Conservation (phyloP, 2,113 vertebrate species). For the Capreolus pygargus region DNA sequence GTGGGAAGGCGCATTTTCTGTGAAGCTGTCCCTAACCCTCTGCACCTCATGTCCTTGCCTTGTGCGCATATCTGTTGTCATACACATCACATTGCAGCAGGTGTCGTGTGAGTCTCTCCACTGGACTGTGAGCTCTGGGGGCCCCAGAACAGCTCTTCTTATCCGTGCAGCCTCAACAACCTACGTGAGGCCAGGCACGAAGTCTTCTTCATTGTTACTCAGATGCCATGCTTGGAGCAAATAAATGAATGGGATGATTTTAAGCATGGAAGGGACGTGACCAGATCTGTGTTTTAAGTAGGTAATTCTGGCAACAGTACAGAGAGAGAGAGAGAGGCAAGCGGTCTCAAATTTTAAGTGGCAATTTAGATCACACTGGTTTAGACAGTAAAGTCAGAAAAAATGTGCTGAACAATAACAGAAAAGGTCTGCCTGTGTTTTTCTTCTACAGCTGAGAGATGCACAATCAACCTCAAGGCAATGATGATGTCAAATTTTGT, state of each 20-base stretch:
- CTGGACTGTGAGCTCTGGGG: not conserved
- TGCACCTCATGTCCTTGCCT: rapidly evolving
- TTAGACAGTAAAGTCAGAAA: conserved; percentile 9
- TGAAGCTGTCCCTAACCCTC: not conserved
- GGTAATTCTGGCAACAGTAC: not conserved
- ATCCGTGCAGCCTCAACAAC: not conserved
- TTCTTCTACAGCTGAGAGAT: conserved; percentile 66
- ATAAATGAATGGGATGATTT: not conserved
- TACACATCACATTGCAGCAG: not conserved
- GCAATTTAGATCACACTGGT: conserved; percentile 12
- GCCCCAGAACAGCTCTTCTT: not conserved
- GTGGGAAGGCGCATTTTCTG: not conserved
- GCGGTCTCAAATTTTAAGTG: conserved; percentile 1
- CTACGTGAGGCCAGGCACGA: not conserved
- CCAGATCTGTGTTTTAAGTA: not conserved
- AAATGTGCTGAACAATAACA: conserved; percentile 18
- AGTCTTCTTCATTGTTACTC: not conserved
- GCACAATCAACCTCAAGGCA: conserved; percentile 78
- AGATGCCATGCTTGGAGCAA: not conserved
- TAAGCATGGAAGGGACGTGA: not conserved
- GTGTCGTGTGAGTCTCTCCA: not conserved
- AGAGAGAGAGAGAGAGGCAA: not conserved
- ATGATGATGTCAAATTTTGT: conserved; percentile 80
- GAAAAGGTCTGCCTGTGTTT: not conserved
- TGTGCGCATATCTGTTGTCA: rapidly evolving